A percentile compares a stretch with the other conserved stretches of the same genome.
Evolutionary conservation across 2,113 vertebrate genomes (phyloP).

Genomic region (Vicugna pacos): DNA sequence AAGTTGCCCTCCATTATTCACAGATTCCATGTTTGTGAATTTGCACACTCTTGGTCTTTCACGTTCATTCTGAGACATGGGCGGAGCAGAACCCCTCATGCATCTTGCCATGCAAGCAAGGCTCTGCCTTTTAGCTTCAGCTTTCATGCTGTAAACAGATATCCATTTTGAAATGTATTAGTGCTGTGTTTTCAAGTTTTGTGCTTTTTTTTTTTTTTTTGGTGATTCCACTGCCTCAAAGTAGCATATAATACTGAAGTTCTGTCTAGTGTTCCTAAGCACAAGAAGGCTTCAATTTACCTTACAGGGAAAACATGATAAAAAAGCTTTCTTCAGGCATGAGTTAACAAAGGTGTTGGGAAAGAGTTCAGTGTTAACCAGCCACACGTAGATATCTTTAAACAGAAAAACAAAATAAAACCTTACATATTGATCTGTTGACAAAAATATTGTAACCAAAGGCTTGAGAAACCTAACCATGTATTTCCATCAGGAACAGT

Average conservation of each 20-base stretch:
- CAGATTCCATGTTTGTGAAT: background rate
- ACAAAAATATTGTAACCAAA: no score
- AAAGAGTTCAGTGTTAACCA: no score
- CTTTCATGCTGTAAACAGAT: background rate
- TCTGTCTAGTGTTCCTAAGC: background rate
- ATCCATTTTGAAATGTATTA: background rate
- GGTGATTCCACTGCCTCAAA: background rate
- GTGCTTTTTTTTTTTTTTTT: background rate
- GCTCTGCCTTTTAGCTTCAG: background rate
- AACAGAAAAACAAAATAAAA: no score
- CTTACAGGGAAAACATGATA: no score
- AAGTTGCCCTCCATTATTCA: background rate
- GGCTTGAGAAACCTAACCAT: no score
- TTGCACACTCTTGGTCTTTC: background rate
- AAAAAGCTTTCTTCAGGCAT: no score
- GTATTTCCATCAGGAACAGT: no score
- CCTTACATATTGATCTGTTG: no score
- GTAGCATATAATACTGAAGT: background rate
- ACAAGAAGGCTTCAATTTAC: no score
- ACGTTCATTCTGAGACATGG: background rate
- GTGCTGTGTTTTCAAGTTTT: background rate
- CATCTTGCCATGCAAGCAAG: background rate
- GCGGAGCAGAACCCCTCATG: fast-evolving
- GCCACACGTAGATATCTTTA: no score
- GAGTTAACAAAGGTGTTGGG: no score